Percentiles rank a stretch among this genome's conserved stretches.
Conservation (phyloP, 2,113 vertebrate species). For the Propithecus coquereli region DNA sequence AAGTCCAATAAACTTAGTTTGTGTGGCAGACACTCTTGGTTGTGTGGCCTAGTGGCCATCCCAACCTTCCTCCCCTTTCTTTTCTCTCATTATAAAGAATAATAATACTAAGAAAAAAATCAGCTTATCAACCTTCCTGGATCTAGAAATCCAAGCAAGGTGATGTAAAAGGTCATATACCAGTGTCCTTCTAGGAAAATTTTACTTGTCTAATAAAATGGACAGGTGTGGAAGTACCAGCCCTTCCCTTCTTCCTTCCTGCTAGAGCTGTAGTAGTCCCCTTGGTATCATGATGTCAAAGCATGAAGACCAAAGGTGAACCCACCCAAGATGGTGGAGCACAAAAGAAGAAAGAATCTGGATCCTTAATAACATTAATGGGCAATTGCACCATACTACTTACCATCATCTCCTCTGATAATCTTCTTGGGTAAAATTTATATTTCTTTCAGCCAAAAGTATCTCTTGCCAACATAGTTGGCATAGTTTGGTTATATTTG, state of each 20-base stretch:
- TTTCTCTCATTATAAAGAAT: neutral
- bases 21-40: neutral
- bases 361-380: neutral
- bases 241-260: neutral
- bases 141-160: neutral
- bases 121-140: neutral
- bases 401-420: neutral
- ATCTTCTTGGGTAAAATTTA: slow-evolving; percentile 1
- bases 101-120: neutral
- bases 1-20: slow-evolving; percentile 13
- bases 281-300: neutral
- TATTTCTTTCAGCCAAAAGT: neutral
- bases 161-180: neutral
- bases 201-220: slow-evolving; percentile 24
- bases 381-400: neutral
- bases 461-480: neutral
- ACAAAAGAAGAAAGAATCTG: slow-evolving; percentile 22
- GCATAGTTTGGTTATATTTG: neutral
- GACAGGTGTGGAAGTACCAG: neutral
- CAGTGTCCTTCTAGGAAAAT: neutral
- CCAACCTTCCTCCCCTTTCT: neutral
- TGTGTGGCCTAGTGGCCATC: neutral
- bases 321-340: neutral
- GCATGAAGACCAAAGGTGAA: neutral
- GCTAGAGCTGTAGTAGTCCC: neutral